Evolutionary conservation across 2,113 vertebrate genomes (phyloP).

Genomic region (Rostratula benghalensis): DNA sequence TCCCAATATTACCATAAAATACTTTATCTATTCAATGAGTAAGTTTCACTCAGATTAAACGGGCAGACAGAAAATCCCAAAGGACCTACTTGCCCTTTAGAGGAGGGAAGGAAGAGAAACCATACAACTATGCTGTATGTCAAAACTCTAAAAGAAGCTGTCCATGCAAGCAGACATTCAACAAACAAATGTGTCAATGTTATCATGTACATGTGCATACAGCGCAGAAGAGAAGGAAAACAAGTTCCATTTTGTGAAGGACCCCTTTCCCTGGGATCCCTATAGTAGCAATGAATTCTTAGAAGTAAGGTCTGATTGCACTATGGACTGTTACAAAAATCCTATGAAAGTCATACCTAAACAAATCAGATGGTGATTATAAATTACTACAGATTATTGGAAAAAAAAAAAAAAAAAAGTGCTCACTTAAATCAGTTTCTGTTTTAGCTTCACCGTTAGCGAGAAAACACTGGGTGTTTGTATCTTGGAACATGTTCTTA

Average conservation of each 20-base stretch:
- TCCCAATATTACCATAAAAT: background rate
- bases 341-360: background rate
- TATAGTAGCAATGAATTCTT: background rate
- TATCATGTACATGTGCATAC: fast-evolving
- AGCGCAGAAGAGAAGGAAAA: background rate
- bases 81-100: background rate
- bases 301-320: background rate
- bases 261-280: background rate
- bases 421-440: background rate
- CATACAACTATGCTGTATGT: background rate
- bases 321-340: background rate
- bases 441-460: too few species aligned
- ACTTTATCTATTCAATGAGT: background rate
- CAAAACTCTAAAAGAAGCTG: background rate
- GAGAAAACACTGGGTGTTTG: background rate
- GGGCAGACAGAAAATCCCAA: background rate
- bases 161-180: background rate
- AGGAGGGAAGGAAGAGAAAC: background rate
- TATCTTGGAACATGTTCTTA: background rate
- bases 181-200: background rate
- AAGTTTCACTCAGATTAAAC: background rate
- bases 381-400: background rate
- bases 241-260: background rate
- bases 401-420: background rate
- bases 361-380: background rate